These are phyloP conservation scores for Vultur gryphus DNA, from an alignment of 2,797 vertebrate genomes.

Conservation along the genomic window DNA sequence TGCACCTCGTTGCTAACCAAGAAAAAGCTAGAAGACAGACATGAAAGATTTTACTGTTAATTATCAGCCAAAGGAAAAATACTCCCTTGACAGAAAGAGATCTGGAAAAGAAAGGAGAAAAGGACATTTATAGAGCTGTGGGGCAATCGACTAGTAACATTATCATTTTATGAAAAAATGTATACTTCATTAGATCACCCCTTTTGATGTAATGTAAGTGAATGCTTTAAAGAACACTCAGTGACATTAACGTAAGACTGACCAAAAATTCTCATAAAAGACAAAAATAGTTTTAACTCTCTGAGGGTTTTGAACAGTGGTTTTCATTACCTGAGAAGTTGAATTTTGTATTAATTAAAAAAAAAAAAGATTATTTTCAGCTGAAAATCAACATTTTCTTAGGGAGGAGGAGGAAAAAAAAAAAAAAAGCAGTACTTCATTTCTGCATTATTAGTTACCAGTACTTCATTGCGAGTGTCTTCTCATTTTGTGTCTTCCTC, in stretches of 20 bases:
- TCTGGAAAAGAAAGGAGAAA: background rate
- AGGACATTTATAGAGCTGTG: background rate
- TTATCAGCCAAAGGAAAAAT: background rate
- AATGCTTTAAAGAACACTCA: background rate
- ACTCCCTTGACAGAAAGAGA: background rate
- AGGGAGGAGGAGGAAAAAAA: background rate
- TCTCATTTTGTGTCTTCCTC: background rate
- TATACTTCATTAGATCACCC: background rate
- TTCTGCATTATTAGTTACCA: background rate
- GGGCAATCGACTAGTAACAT: background rate
- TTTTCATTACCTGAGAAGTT: background rate
- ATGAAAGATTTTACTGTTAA: background rate
- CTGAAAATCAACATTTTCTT: background rate
- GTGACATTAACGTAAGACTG: background rate
- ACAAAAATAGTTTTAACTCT: background rate
- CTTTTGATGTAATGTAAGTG: background rate
- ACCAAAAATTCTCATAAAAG: background rate
- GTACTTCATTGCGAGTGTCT: background rate
- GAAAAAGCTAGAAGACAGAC: background rate
- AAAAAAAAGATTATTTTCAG: background rate
- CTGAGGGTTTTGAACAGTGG: background rate
- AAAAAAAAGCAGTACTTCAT: background rate
- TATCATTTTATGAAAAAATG: background rate
- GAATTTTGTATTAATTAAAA: background rate
- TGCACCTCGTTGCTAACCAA: background rate